phyloP scores from a whole-genome alignment of 2,797 vertebrate species.

The Capromys pilorides region DNA sequence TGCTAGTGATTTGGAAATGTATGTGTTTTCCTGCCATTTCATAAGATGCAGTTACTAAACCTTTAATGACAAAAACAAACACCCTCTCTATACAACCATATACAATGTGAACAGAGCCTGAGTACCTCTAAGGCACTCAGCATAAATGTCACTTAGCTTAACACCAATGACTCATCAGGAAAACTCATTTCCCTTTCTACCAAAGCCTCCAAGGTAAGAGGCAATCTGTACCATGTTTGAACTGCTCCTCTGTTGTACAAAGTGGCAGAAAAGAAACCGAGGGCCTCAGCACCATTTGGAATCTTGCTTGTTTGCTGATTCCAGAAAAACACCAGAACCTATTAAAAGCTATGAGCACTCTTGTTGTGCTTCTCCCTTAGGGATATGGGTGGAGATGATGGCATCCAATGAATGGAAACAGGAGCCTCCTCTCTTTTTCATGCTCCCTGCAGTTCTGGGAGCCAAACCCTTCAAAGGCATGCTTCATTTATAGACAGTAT shows the following conservation, averaged over 20 bases:
- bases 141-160: not conserved
- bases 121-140: not conserved
- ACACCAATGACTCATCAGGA: not conserved
- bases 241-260: not conserved
- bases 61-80: conserved; percentile 31
- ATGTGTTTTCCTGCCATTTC: conserved; percentile 12
- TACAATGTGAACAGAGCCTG: not conserved
- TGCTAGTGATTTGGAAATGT: not conserved
- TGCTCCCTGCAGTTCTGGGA: not conserved
- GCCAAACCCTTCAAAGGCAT: not conserved
- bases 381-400: not conserved
- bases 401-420: not conserved
- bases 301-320: not conserved
- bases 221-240: not conserved
- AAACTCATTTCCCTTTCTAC: not conserved
- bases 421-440: not conserved
- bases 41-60: conserved; percentile 43
- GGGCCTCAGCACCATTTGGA: not conserved
- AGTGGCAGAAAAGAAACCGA: not conserved
- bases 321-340: not conserved
- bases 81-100: not conserved
- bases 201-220: conserved; percentile 27
- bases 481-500: conserved; percentile 16
- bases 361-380: not conserved
- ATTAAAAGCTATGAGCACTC: not conserved